Evolutionary conservation across 2,888 invertebrate genomes (phyloP), one percentile per base, ranked within the genome.

Genomic region (Globia sparganii): DNA sequence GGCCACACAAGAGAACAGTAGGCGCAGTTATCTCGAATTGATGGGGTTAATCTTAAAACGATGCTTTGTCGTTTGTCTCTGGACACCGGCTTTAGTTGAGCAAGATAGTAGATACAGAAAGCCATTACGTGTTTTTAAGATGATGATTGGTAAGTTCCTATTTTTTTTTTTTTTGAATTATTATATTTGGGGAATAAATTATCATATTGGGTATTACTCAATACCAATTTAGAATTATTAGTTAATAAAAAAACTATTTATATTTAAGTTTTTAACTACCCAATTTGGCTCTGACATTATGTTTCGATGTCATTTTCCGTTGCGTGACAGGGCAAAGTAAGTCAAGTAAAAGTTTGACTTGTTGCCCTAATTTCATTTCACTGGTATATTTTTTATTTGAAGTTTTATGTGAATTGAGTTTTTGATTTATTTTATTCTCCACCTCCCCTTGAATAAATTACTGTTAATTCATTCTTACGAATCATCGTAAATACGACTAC

Each of bases 331-430:
- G 85, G 87, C 84, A 90, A 93, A 93, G 94, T 96, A 95, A 95
- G 92, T 95, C 95, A 95, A 91, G 89, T 88, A 88, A 92, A 94
- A 94, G 90, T 94, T 94, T 92, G 94, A 93, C 93, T 94, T 94
- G 93, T 94, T 94, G 92, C 92, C 94, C 94, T 94, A 94, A 95
- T 96, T 95, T 94, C 90, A 92, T 93, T 95, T 94, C 89, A 92
- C 86, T 93, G 91, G 91, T 92, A 90, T 91, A 92, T 94, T 93
- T 94, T 94, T 93, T 91, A 90, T 93, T 93, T 90, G 87, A 86
- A 88, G 91, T 91, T 94, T 94, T 94, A 94, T 92, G 92, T 91
- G 92, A 91, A 92, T 93, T 90, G 91, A 89, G 89, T 90, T 92
- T 90, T 91, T 94, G 92, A 94, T 94, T 94, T 94, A 93, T 92